Base-by-base conservation (phyloP, 2,113 vertebrate species). In the Hystrix cristata region DNA sequence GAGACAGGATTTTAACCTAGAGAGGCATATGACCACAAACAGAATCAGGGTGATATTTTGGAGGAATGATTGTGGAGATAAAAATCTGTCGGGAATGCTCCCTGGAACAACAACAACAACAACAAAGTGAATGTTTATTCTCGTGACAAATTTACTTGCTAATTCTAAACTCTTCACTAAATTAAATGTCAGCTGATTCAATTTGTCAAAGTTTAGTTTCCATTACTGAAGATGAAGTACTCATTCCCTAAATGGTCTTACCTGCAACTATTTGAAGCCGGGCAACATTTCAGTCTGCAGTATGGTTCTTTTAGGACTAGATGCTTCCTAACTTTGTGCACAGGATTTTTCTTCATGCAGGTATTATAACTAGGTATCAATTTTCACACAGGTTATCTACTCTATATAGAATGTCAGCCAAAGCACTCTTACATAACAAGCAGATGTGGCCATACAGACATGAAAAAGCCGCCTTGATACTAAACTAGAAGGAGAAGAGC, bases 401-500 rank as follows among this genome's bases (percentile, higher is more conserved):
- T 89, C 31, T 90, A 43, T 51, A 38, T n/a, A 92, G 18, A 46
- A 51, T 67, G 12, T 95, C 87, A 90, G 16, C 60, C 71, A 85
- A 53, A 25, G 78, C 78, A 90, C 38, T 80, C 60, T 96, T 97
- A 92, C 2, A 0, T 19, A 29, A 79, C 76, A 85, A 53, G n/a
- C 64, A 27, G 96, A 90, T 31, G n/a, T 51, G 14, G 3, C 21
- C 65, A 57, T 3, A 59, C 60, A 90, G 16, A 74, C 64, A 96
- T 67, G 92, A 95, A 94, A 83, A 53, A 29, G 53, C 1, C 10
- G 62, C 43, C 97, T 94, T 74, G 34, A 8, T 53, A 91, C 1
- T 80, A 95, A 48, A 27, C 72, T 96, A 96, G 79, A 98, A 92
- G 82, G 38, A 92, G 90, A 95, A 96, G 94, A 81, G 76, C 57